Percentiles rank a stretch among this genome's conserved stretches.
Conservation (phyloP, 2,888 invertebrate species). For the Miltochrista miniata region DNA sequence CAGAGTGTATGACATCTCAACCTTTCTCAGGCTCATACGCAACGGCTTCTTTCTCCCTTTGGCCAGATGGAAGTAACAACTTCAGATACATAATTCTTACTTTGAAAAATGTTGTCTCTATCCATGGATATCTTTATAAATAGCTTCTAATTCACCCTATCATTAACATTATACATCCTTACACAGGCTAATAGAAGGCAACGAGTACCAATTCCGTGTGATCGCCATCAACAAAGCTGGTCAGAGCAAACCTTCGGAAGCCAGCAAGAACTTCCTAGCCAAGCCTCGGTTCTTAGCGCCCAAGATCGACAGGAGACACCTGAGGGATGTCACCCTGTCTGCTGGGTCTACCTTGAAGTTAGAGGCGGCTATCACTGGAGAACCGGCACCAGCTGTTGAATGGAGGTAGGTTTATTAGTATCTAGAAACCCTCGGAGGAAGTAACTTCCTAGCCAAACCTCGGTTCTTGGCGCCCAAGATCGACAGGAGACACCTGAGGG, state of each 20-base stretch:
- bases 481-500: conserved; percentile 95
- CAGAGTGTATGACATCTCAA: too few species aligned
- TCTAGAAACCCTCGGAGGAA: conserved; percentile 94
- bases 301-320: conserved; percentile 96
- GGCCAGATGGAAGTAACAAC: too few species aligned
- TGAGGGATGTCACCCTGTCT: conserved; percentile 95
- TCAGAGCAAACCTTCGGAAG: conserved; percentile 94
- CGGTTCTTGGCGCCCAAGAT: conserved; percentile 97
- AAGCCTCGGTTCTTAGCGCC: conserved; percentile 96
- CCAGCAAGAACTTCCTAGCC: conserved; percentile 92
- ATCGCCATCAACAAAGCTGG: conserved; percentile 98
- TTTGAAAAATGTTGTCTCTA: too few species aligned
- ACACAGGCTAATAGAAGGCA: conserved; percentile 92
- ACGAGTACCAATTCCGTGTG: conserved; percentile 98
- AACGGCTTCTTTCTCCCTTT: too few species aligned
- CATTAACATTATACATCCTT: too few species aligned
- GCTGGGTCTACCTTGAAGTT: conserved; percentile 96
- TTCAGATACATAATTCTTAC: too few species aligned
- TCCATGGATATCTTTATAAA: too few species aligned
- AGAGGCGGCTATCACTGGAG: conserved; percentile 96
- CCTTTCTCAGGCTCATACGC: too few species aligned
- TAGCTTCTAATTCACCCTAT: too few species aligned
- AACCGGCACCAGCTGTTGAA: conserved; percentile 96
- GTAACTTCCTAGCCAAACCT: conserved; percentile 92
- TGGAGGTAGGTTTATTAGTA: conserved; percentile 85